A percentile compares a stretch with the other conserved stretches of the same genome.
phyloP scores from a whole-genome alignment of 2,113 vertebrate species.

The Gnathonemus longibarbis region DNA sequence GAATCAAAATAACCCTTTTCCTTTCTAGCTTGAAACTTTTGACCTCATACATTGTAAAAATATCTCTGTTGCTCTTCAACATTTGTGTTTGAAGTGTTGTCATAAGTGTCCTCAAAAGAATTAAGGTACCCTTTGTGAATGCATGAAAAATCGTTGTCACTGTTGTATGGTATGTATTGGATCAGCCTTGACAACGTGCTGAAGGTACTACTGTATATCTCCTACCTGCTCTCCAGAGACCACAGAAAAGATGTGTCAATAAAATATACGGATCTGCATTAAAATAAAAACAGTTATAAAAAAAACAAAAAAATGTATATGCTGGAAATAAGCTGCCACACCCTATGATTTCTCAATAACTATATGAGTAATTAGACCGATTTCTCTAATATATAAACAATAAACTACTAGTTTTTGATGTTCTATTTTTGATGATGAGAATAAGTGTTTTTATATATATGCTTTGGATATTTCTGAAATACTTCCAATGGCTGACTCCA shows the following conservation, averaged over 20 bases:
- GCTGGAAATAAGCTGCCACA: not conserved
- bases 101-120: not conserved
- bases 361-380: not conserved
- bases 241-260: constrained; percentile 4
- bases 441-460: not conserved
- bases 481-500: not conserved
- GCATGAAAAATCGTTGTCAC: not conserved
- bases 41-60: not conserved
- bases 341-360: not conserved
- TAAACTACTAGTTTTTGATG: not conserved
- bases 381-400: not conserved
- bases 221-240: constrained; percentile 10
- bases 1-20: not conserved
- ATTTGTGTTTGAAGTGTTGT: not conserved
- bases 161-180: not conserved
- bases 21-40: not conserved
- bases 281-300: not conserved
- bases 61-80: constrained; percentile 7
- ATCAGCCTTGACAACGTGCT: not conserved
- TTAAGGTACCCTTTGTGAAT: constrained; percentile 1
- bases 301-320: not conserved
- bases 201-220: not conserved
- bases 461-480: not conserved
- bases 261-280: constrained; percentile 5
- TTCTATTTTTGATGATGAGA: not conserved